phyloP scores from a whole-genome alignment of 1,140 invertebrate genomes.

The Aphaenogaster rudis region DNA sequence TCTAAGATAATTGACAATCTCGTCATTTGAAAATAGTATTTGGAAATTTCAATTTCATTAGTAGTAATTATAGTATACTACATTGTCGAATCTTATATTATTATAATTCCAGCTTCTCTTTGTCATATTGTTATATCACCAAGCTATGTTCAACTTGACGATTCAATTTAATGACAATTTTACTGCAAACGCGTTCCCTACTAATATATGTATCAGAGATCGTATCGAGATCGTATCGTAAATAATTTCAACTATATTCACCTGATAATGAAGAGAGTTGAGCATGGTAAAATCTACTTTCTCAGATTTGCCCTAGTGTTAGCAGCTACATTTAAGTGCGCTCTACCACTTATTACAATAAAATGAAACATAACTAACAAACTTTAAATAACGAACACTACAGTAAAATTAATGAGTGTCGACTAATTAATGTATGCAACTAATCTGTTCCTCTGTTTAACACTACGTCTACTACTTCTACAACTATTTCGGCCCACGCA shows the following conservation, averaged over 20 bases:
- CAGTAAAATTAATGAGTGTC: slow-evolving; percentile 71
- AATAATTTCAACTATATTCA: neutral
- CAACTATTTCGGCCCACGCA: slow-evolving; percentile 86
- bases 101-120: slow-evolving; percentile 74
- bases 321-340: slow-evolving; percentile 76
- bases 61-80: slow-evolving; percentile 63
- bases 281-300: slow-evolving; percentile 75
- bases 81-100: slow-evolving; percentile 66
- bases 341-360: slow-evolving; percentile 79
- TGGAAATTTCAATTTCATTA: slow-evolving; percentile 50
- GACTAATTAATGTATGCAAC: slow-evolving; percentile 78
- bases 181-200: slow-evolving; percentile 14
- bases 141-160: slow-evolving; percentile 77
- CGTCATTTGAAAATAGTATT: slow-evolving; percentile 60
- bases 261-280: slow-evolving; percentile 65
- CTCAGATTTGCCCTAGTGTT: slow-evolving; percentile 75
- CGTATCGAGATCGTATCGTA: neutral
- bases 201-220: slow-evolving; percentile 14
- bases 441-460: slow-evolving; percentile 86
- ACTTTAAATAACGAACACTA: slow-evolving; percentile 51
- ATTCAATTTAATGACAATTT: slow-evolving; percentile 23
- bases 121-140: slow-evolving; percentile 74
- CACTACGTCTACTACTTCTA: slow-evolving; percentile 85
- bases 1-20: slow-evolving; percentile 63
- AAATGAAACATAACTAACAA: slow-evolving; percentile 53